Conservation (phyloP, 2,888 invertebrate genomes). For the Automeris io region DNA sequence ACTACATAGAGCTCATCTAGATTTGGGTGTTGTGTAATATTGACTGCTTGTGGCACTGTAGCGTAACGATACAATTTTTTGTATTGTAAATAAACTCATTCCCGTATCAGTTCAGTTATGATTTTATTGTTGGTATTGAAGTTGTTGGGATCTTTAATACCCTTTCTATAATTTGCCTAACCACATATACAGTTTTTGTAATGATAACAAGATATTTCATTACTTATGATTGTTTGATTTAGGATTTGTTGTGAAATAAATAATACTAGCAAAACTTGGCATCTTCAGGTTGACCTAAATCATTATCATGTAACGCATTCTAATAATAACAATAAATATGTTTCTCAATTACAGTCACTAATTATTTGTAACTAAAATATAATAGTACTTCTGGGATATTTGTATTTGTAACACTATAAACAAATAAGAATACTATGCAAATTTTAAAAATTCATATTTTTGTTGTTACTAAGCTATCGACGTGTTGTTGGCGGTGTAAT, state of each 20-base stretch:
- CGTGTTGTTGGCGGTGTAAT: too few relatives aligned
- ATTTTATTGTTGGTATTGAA: conserved; percentile 2
- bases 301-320: too few relatives aligned
- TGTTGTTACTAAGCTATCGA: too few relatives aligned
- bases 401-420: too few relatives aligned
- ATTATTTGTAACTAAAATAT: too few relatives aligned
- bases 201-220: neutral
- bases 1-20: conserved; percentile 4
- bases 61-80: conserved; percentile 6
- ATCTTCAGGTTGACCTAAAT: too few relatives aligned
- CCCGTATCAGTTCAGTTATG: conserved; percentile 6
- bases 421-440: too few relatives aligned
- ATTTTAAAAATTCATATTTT: too few relatives aligned
- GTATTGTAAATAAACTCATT: conserved; percentile 8
- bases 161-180: conserved; percentile 11
- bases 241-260: neutral
- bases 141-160: too few relatives aligned
- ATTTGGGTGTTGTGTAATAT: conserved; percentile 12
- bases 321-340: too few relatives aligned
- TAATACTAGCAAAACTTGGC: neutral
- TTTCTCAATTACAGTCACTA: too few relatives aligned
- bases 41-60: conserved; percentile 13
- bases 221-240: neutral
- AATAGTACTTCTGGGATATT: too few relatives aligned
- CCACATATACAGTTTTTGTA: conserved; percentile 6